Conservation (phyloP, 2,888 invertebrate genomes). For the Rambutsinella grinnellia region DNA sequence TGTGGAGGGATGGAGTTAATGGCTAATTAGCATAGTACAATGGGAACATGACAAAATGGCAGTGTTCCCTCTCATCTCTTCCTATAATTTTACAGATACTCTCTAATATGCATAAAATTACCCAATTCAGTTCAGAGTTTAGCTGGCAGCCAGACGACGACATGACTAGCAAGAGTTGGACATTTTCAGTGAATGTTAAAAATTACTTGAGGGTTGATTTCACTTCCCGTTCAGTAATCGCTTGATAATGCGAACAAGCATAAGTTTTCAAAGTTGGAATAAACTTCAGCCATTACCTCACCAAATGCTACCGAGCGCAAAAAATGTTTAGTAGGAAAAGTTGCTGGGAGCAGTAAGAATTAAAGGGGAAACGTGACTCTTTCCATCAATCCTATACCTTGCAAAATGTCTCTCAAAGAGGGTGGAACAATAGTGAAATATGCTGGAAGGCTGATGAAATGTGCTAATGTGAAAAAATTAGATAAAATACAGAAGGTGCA, state of each 20-base stretch:
- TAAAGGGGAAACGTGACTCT: conserved; percentile 33
- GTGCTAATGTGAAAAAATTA: too few relatives aligned
- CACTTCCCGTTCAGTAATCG: too few relatives aligned
- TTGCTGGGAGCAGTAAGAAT: conserved; percentile 35
- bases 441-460: conserved; percentile 2
- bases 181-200: conserved; percentile 18
- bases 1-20: conserved; percentile 20
- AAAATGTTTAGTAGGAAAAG: conserved; percentile 6
- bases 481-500: conserved; percentile 11
- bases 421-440: not conserved
- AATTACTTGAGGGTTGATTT: conserved; percentile 46
- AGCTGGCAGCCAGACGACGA: too few relatives aligned
- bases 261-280: too few relatives aligned
- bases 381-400: not conserved
- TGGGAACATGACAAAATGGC: not conserved
- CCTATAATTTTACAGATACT: conserved; percentile 19
- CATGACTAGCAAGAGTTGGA: too few relatives aligned
- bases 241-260: too few relatives aligned
- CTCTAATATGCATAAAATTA: conserved; percentile 16
- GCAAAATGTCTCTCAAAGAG: not conserved
- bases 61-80: not conserved
- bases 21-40: conserved; percentile 48
- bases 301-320: too few relatives aligned
- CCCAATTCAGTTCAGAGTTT: too few relatives aligned
- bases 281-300: too few relatives aligned